Conservation (phyloP, 2,797 vertebrate species). For the Gastrophryne carolinensis region DNA sequence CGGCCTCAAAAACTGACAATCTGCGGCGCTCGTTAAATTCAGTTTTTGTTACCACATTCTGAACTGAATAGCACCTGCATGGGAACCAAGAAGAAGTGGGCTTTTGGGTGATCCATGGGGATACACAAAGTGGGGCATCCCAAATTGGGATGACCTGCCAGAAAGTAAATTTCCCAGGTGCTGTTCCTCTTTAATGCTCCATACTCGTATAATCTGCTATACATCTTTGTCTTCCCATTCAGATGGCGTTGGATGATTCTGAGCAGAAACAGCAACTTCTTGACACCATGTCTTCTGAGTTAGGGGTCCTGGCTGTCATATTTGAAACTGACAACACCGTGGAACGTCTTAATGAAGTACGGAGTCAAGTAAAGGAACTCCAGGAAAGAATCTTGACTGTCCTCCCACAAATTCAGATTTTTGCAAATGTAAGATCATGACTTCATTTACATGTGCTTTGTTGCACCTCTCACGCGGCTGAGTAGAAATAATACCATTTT, state of each 20-base stretch:
- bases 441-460: neutral
- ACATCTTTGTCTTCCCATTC: neutral
- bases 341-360: slow-evolving; percentile 71
- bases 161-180: too few species aligned
- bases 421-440: slow-evolving; percentile 77
- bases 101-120: too few species aligned
- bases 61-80: too few species aligned
- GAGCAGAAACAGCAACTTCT: slow-evolving; percentile 82
- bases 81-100: too few species aligned
- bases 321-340: slow-evolving; percentile 71
- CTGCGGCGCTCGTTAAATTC: too few species aligned
- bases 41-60: too few species aligned
- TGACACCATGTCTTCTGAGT: slow-evolving; percentile 68
- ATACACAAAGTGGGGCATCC: too few species aligned
- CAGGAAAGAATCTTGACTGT: slow-evolving; percentile 75
- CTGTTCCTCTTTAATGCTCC: too few species aligned
- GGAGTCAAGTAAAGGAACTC: slow-evolving; percentile 69
- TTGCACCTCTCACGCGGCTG: too few species aligned
- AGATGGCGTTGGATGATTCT: slow-evolving; percentile 87
- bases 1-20: too few species aligned
- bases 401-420: slow-evolving; percentile 78
- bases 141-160: too few species aligned
- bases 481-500: too few species aligned
- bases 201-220: neutral
- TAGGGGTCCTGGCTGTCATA: slow-evolving; percentile 78